Conservation (phyloP, 2,888 invertebrate genomes). For the Agonopterix heracliana region DNA sequence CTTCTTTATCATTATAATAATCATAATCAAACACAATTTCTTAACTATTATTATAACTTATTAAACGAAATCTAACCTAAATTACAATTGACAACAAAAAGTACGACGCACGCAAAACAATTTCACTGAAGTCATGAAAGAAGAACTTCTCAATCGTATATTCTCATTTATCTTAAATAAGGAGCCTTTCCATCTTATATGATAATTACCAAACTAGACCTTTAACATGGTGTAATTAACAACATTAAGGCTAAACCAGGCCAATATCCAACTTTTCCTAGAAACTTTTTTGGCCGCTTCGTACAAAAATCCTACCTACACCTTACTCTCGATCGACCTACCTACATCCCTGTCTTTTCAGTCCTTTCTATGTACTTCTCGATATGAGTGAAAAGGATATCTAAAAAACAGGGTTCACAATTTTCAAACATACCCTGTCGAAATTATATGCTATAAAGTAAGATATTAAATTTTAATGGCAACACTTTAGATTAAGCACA, state of each 20-base stretch:
- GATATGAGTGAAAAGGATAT: slow-evolving; percentile 48
- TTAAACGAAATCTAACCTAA: slow-evolving; percentile 31
- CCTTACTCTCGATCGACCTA: slow-evolving; percentile 47
- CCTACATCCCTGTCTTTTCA: slow-evolving; percentile 67
- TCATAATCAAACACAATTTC: slow-evolving; percentile 30
- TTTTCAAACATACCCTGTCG: slow-evolving; percentile 46
- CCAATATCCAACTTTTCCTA: slow-evolving; percentile 36
- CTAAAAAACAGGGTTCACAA: slow-evolving; percentile 35
- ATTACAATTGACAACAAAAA: slow-evolving; percentile 35
- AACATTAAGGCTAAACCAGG: slow-evolving; percentile 38
- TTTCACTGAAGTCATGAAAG: neutral
- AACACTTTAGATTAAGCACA: slow-evolving; percentile 47
- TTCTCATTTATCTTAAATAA: too few species aligned
- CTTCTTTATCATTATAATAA: slow-evolving; percentile 20
- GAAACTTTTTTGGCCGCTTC: slow-evolving; percentile 51
- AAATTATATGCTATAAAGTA: slow-evolving; percentile 37
- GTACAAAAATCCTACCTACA: slow-evolving; percentile 65
- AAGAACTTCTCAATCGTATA: neutral
- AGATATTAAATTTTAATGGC: slow-evolving; percentile 36
- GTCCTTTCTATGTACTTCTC: slow-evolving; percentile 46
- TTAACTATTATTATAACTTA: slow-evolving; percentile 16
- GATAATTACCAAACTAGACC: neutral
- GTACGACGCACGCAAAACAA: slow-evolving; percentile 34
- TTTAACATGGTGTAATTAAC: slow-evolving; percentile 4
- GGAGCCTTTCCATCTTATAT: neutral